Evolutionary conservation across 2,113 vertebrate species (phyloP).

Genomic region (Serilophus lunatus): DNA sequence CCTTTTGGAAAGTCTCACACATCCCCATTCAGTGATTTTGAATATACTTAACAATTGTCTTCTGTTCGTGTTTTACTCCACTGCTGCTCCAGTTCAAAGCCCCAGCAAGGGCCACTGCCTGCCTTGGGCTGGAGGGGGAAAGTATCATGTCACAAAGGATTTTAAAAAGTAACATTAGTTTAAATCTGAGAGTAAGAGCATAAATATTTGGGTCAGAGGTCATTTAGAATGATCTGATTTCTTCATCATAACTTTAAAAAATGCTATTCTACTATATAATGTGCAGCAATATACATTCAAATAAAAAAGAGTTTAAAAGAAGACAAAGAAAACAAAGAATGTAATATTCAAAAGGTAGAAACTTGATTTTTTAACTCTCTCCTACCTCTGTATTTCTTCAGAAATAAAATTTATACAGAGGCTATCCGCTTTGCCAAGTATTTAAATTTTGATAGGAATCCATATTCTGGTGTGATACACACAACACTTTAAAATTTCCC

Average conservation of each 20-base stretch:
- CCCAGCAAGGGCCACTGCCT: background rate
- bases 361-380: background rate
- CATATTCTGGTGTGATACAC: background rate
- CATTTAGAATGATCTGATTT: background rate
- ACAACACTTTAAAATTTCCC: background rate
- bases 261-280: background rate
- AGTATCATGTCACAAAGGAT: background rate
- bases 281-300: background rate
- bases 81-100: background rate
- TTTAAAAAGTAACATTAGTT: background rate
- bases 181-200: background rate
- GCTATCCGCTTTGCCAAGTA: background rate
- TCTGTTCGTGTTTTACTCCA: constrained; percentile 9
- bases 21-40: constrained; percentile 4
- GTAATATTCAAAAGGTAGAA: background rate
- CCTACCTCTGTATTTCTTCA: background rate
- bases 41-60: constrained; percentile 6
- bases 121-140: background rate
- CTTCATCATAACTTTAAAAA: background rate
- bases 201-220: background rate
- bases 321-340: background rate
- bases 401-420: background rate
- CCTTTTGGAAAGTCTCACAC: background rate
- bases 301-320: background rate
- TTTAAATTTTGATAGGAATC: background rate